Conservation (phyloP, 2,797 vertebrate species). For the Tapirus indicus region DNA sequence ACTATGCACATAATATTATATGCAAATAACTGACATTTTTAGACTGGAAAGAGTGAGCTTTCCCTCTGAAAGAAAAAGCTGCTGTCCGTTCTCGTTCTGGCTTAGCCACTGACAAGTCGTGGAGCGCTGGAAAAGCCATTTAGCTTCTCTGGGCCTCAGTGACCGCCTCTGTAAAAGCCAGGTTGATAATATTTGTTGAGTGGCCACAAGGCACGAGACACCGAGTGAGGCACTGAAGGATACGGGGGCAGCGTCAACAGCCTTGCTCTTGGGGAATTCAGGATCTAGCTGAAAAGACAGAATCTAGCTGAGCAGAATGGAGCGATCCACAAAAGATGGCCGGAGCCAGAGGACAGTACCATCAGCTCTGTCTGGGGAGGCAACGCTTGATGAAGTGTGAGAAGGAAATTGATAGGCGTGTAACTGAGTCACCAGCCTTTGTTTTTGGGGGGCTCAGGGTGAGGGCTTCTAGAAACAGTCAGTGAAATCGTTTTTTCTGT, state of each 20-base stretch:
- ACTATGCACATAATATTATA: too few species aligned
- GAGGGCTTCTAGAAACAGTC: neutral
- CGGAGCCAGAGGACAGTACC: neutral
- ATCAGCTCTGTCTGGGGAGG: neutral
- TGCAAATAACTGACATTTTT: neutral
- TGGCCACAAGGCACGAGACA: neutral
- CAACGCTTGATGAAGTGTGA: neutral
- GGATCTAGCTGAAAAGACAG: neutral
- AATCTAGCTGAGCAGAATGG: neutral
- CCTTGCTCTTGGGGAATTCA: neutral
- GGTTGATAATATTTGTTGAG: constrained; percentile 51
- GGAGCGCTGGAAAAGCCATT: neutral
- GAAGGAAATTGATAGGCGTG: neutral
- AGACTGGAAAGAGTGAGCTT: neutral
- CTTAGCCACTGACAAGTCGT: neutral
- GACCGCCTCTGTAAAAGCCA: constrained; percentile 21
- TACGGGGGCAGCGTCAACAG: neutral
- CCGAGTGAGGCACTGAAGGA: neutral
- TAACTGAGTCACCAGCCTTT: neutral
- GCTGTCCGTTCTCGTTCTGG: neutral
- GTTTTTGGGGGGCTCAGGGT: neutral
- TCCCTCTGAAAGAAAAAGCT: neutral
- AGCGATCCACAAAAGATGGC: neutral
- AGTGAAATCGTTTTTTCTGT: neutral
- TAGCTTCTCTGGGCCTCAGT: constrained; percentile 33